Percentiles rank a stretch among this genome's conserved stretches.
Conservation (phyloP, 2,113 vertebrate species). For the Crotalus helleri region DNA sequence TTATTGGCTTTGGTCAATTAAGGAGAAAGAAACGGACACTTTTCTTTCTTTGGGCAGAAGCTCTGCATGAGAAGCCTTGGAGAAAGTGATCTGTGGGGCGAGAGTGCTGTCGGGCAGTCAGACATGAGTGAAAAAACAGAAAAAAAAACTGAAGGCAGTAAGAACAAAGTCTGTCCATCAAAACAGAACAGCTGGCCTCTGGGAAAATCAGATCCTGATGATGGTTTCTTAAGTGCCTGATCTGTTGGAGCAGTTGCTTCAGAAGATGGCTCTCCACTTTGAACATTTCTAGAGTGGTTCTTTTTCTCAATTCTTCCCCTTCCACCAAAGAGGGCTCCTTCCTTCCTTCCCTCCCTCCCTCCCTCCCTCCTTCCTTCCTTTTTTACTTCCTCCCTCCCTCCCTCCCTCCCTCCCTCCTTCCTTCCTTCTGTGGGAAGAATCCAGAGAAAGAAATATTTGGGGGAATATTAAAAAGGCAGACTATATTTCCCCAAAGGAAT, state of each 20-base stretch:
- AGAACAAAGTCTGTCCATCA: background rate
- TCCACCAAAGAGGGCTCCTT: background rate
- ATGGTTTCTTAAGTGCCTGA: background rate
- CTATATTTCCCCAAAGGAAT: no score
- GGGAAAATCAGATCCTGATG: background rate
- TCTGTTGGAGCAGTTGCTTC: background rate
- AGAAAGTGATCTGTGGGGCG: conserved; percentile 49
- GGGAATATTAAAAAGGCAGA: no score
- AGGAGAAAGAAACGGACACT: conserved; percentile 17
- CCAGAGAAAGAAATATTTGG: no score
- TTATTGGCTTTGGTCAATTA: conserved; percentile 38
- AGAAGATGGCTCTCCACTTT: background rate
- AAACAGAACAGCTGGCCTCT: background rate
- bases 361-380: no score
- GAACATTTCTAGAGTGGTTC: background rate
- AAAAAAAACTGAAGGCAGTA: background rate
- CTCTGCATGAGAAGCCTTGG: conserved; percentile 37
- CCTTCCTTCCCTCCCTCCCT: no score
- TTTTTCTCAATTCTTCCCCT: background rate
- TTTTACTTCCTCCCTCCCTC: no score
- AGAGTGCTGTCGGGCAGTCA: conserved; percentile 43
- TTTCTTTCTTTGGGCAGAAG: conserved; percentile 26
- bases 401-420: no score
- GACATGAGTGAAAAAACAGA: conserved; percentile 12
- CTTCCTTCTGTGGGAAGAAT: no score